These are phyloP conservation scores for Campylorhamphus procurvoides DNA, from an alignment of 2,113 vertebrate species.

Conservation along the genomic window DNA sequence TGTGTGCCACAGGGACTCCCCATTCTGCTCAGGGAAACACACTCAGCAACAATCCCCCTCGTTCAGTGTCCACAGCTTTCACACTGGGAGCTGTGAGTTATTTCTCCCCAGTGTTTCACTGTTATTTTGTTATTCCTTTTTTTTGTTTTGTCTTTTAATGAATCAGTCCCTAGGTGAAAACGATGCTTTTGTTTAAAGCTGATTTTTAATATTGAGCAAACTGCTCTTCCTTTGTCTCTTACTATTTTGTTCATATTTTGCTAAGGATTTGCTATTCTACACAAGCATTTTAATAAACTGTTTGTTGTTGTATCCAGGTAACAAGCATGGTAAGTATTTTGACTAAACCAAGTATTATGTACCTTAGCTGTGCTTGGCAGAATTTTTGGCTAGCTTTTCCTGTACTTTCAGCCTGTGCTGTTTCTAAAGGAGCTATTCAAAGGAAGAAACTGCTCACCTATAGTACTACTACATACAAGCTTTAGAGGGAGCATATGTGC, in stretches of 20 bases:
- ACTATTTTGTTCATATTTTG: slow-evolving; percentile 51
- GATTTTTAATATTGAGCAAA: slow-evolving; percentile 28
- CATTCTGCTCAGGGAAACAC: background rate
- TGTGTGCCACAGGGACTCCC: background rate
- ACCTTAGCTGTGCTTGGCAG: slow-evolving; percentile 81
- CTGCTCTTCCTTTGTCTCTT: slow-evolving; percentile 39
- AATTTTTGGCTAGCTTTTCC: slow-evolving; percentile 80
- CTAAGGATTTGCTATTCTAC: slow-evolving; percentile 67
- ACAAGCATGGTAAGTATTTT: slow-evolving; percentile 99
- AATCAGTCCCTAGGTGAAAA: slow-evolving; percentile 53
- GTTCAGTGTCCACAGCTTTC: background rate
- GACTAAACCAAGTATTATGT: slow-evolving; percentile 75
- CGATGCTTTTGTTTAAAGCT: background rate
- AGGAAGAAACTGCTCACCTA: slow-evolving; percentile 56
- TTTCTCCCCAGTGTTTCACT: background rate
- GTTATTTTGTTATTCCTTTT: background rate
- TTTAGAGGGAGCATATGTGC: slow-evolving; percentile 54
- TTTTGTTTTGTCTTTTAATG: slow-evolving; percentile 48
- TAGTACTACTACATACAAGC: slow-evolving; percentile 46
- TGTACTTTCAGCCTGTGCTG: slow-evolving; percentile 79
- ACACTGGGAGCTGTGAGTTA: background rate
- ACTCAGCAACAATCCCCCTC: background rate
- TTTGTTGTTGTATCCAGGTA: slow-evolving; percentile 96
- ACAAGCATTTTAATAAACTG: slow-evolving; percentile 82
- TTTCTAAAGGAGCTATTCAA: slow-evolving; percentile 74